Evolutionary conservation across 2,888 invertebrate genomes (phyloP), one percentile per base, ranked within the genome.

Genomic region (Drosophila quasianomalipes): DNA sequence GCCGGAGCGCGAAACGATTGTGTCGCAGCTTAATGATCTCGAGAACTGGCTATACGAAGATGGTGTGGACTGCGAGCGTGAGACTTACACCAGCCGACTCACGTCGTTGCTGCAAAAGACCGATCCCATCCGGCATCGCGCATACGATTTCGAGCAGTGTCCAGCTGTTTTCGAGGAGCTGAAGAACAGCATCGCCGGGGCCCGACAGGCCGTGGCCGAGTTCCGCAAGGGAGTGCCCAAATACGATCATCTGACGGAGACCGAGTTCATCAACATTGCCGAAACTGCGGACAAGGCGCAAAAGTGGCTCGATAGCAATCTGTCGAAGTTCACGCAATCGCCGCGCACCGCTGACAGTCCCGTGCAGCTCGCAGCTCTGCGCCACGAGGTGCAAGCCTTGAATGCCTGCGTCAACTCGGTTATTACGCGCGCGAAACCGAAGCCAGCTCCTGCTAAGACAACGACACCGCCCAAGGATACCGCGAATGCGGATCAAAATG

Each of bases 1-100:
- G 64, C 93, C 94, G 16, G 97, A 97, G 79, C 95, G 96, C 76
- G 94, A 94, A 63, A 85, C 93, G 0, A 94, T 97, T 70, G 95
- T 96, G 39, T 92, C 94, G 70, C 95, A 96, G 80, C 94, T 99
- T 41, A 97, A 97, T 89, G 95, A 96, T 28, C 96, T 98, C 85
- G 99, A 99, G 94, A 96, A 97, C 92, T 99, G 99, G 99, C 94
- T 99, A 26, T 99, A 99, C 91, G 99, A 99, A 90, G 95, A 95
- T 79, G 99, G 99, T 5, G 99, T 99, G 93, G 97, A 99, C 91
- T 97, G 98, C 92, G 96, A 96, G 82, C 96, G 96, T 91, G 93
- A 95, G 93, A 94, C 94, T 51, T 96, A 96, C 92, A 94, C 95
- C 74, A 95, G 95, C 84, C 96, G 96, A 90, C 91, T 96, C 72